phyloP scores from a whole-genome alignment of 1,140 invertebrate species.

The Homarus americanus region DNA sequence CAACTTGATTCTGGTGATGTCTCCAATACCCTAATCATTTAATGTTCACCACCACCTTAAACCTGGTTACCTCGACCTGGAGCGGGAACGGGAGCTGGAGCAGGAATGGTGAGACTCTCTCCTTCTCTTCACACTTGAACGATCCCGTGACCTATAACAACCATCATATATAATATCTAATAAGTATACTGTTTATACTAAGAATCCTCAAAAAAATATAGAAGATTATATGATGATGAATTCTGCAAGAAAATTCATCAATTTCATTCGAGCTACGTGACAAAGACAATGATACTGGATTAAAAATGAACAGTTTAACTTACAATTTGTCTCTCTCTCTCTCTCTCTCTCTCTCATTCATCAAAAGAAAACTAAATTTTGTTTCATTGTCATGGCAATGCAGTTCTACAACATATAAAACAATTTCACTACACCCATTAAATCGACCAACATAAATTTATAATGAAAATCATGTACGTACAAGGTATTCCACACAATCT shows the following conservation, averaged over 20 bases:
- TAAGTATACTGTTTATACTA: neutral
- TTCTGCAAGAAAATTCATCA: neutral
- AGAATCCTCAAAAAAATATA: neutral
- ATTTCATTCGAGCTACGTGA: too few species aligned
- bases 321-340: too few species aligned
- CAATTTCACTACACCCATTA: too few species aligned
- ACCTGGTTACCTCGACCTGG: conserved; percentile 65
- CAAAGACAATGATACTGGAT: too few species aligned
- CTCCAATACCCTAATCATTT: neutral
- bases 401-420: too few species aligned
- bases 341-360: too few species aligned
- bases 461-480: too few species aligned
- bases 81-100: conserved; percentile 55
- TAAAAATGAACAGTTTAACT: too few species aligned
- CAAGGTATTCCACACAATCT: too few species aligned
- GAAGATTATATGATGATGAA: neutral
- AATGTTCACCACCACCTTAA: conserved; percentile 13
- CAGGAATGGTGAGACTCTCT: conserved; percentile 27
- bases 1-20: neutral
- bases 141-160: conserved; percentile 62
- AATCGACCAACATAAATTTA: too few species aligned
- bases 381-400: too few species aligned
- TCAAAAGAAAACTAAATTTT: too few species aligned
- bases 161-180: conserved; percentile 53
- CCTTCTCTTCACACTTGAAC: conserved; percentile 52